Percentiles rank a stretch among this genome's conserved stretches.
These are phyloP conservation scores for Magallana ariakensis DNA, from an alignment of 1,140 invertebrate species.

Conservation along the genomic window DNA sequence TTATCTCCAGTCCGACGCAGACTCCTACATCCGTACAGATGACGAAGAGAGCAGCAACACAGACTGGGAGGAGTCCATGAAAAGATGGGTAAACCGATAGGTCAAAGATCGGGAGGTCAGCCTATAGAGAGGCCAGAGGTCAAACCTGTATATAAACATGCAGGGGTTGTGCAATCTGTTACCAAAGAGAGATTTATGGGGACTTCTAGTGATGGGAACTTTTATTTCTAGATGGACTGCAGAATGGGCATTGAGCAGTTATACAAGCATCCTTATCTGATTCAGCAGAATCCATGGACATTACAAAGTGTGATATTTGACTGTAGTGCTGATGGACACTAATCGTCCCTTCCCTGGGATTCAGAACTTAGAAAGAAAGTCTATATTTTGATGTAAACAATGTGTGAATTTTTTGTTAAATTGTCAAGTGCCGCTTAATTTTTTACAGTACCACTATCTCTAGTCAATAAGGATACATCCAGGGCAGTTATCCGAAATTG, in stretches of 20 bases:
- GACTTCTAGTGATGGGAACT: background rate
- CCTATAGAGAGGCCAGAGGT: background rate
- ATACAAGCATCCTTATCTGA: background rate
- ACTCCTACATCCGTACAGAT: conserved; percentile 79
- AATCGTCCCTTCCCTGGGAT: background rate
- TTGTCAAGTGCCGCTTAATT: background rate
- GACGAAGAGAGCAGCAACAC: conserved; percentile 83
- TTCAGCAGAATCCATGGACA: background rate
- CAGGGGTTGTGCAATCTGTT: background rate
- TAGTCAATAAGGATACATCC: background rate
- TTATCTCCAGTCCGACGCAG: conserved; percentile 78
- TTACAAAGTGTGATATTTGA: background rate
- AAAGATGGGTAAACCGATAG: conserved; percentile 85
- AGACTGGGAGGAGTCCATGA: conserved; percentile 86
- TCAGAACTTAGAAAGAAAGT: background rate
- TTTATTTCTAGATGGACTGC: background rate
- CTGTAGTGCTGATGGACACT: conserved; percentile 3
- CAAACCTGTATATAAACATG: background rate
- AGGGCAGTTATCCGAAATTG: conserved; percentile 23
- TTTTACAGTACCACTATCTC: background rate
- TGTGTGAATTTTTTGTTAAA: background rate
- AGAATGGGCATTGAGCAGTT: background rate
- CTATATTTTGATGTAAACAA: background rate
- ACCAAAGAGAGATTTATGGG: background rate
- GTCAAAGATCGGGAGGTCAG: conserved; percentile 41